Evolutionary conservation across 2,797 vertebrate species (phyloP).

Genomic region (Tokudaia muenninki): DNA sequence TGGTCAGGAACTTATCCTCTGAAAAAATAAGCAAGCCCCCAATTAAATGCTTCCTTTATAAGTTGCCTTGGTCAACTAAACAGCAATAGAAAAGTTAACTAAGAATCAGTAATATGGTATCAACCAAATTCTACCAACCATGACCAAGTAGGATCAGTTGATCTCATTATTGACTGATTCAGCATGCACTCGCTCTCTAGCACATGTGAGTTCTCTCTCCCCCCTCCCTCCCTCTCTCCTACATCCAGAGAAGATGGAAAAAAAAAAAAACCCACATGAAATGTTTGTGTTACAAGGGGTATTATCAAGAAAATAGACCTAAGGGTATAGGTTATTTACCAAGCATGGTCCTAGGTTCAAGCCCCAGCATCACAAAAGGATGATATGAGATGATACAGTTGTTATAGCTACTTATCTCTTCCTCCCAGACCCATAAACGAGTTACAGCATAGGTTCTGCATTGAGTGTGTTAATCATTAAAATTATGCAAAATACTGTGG

Average conservation of each 20-base stretch:
- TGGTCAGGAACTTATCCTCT: not conserved
- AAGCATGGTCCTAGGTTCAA: not conserved
- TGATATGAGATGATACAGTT: not conserved
- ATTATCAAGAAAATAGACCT: not conserved
- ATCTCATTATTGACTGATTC: not conserved
- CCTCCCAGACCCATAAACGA: constrained; percentile 24
- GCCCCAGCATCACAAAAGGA: not conserved
- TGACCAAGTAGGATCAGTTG: not conserved
- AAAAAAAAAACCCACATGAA: not conserved
- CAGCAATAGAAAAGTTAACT: not conserved
- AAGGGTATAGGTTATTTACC: not conserved
- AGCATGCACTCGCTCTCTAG: not conserved
- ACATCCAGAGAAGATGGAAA: not conserved
- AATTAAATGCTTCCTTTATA: not conserved
- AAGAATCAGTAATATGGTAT: not conserved
- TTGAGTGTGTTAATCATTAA: constrained; percentile 29
- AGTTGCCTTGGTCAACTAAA: not conserved
- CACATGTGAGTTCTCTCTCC: too few relatives aligned
- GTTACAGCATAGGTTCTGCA: constrained; percentile 38
- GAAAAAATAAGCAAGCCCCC: not conserved
- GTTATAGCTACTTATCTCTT: not conserved
- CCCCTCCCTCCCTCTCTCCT: too few relatives aligned
- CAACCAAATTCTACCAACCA: constrained; percentile 1
- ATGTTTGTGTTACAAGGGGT: not conserved
- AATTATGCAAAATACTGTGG: constrained; percentile 18